Evolutionary conservation across 2,888 invertebrate species (phyloP).

Genomic region (Cordilura impudica): DNA sequence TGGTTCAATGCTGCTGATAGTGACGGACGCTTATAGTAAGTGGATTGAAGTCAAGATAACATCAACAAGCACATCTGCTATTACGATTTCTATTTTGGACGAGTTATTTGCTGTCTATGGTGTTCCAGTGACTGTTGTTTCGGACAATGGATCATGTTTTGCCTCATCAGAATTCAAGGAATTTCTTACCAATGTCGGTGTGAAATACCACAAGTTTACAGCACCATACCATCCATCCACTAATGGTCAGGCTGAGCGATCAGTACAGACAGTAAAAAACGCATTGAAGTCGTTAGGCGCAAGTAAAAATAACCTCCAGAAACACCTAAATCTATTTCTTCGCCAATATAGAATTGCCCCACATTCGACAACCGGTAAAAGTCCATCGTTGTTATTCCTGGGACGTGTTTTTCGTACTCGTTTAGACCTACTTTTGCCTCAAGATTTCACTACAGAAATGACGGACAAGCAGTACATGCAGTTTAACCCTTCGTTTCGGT

Average conservation of each 20-base stretch:
- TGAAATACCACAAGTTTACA: neutral
- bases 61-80: neutral
- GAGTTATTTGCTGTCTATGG: conserved; percentile 12
- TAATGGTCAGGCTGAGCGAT: too few relatives aligned
- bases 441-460: neutral
- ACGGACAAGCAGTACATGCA: neutral
- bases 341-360: too few relatives aligned
- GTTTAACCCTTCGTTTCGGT: too few relatives aligned
- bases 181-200: neutral
- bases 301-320: conserved; percentile 1
- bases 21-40: conserved; percentile 5
- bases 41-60: conserved; percentile 18
- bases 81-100: neutral
- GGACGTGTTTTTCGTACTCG: neutral
- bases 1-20: neutral
- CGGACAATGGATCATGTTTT: conserved; percentile 10
- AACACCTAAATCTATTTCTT: conserved; percentile 1
- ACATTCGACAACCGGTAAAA: neutral
- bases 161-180: neutral
- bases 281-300: neutral
- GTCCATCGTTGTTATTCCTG: neutral
- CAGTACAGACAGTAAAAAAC: conserved; percentile 6
- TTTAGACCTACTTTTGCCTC: neutral
- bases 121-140: neutral
- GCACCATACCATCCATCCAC: conserved; percentile 1